phyloP scores from a whole-genome alignment of 2,113 vertebrate species.

The Hippocampus zosterae region DNA sequence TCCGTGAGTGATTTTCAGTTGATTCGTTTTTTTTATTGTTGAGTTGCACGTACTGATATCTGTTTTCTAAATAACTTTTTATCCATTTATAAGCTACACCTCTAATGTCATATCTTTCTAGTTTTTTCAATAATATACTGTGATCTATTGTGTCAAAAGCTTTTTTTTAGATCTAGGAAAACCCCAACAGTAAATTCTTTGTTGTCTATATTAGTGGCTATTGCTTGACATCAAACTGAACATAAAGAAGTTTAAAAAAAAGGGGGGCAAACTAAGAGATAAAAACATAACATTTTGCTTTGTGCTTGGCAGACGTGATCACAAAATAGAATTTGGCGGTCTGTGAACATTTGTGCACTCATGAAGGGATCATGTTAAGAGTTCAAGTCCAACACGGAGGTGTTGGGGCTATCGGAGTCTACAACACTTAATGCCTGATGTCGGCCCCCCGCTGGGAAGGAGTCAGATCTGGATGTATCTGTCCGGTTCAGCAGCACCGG shows the following conservation, averaged over 20 bases:
- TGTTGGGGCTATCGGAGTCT: slow-evolving; percentile 59
- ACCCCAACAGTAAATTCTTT: too few relatives aligned
- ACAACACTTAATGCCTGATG: slow-evolving; percentile 63
- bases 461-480: slow-evolving; percentile 62
- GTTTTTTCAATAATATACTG: too few relatives aligned
- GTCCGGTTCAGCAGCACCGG: slow-evolving; percentile 56
- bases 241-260: neutral
- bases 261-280: neutral
- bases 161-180: too few relatives aligned
- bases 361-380: slow-evolving; percentile 21
- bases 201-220: too few relatives aligned
- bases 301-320: neutral
- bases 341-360: slow-evolving; percentile 15
- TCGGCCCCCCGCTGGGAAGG: slow-evolving; percentile 63
- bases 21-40: too few relatives aligned
- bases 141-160: too few relatives aligned
- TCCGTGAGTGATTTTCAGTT: too few relatives aligned
- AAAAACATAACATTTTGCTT: neutral
- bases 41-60: too few relatives aligned
- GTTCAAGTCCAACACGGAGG: slow-evolving; percentile 38
- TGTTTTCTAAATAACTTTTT: too few relatives aligned
- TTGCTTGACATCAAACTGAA: neutral
- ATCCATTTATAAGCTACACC: too few relatives aligned
- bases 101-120: too few relatives aligned
- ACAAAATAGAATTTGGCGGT: slow-evolving; percentile 11